A percentile compares a stretch with the other conserved stretches of the same genome.
These are phyloP conservation scores for Bombus superbus DNA, from an alignment of 1,140 invertebrate species.

Conservation along the genomic window DNA sequence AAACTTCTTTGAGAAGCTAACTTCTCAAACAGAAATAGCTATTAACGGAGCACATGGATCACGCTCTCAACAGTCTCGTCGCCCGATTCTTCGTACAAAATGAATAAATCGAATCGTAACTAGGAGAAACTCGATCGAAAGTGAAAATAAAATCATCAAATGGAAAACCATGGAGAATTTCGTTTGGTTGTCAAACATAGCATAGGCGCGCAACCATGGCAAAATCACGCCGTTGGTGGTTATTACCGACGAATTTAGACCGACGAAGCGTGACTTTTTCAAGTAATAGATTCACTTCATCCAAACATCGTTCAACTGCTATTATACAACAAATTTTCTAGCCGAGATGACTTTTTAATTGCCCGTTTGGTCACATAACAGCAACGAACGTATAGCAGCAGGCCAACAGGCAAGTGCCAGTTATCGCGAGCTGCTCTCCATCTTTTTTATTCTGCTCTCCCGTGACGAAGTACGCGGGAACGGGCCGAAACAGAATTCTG, in stretches of 20 bases:
- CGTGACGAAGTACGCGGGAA: slow-evolving; percentile 4
- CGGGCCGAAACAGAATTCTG: slow-evolving; percentile 60
- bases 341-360: slow-evolving; percentile 52
- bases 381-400: not conserved
- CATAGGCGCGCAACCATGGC: too few relatives aligned
- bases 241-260: not conserved
- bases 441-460: slow-evolving; percentile 12
- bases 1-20: not conserved
- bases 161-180: not conserved
- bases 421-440: not conserved
- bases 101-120: not conserved
- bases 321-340: slow-evolving; percentile 20
- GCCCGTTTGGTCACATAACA: slow-evolving; percentile 36
- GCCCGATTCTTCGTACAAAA: not conserved
- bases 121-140: not conserved
- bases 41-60: not conserved
- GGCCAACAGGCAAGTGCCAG: slow-evolving; percentile 34
- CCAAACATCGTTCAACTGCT: not conserved
- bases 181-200: not conserved
- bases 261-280: not conserved
- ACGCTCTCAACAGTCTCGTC: not conserved
- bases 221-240: not conserved
- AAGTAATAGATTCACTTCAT: slow-evolving; percentile 14
- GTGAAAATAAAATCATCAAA: not conserved
- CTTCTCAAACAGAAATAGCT: not conserved